Percentiles rank a stretch among this genome's conserved stretches.
These are phyloP conservation scores for Mercenaria mercenaria DNA, from an alignment of 1,140 invertebrate genomes.

Conservation along the genomic window DNA sequence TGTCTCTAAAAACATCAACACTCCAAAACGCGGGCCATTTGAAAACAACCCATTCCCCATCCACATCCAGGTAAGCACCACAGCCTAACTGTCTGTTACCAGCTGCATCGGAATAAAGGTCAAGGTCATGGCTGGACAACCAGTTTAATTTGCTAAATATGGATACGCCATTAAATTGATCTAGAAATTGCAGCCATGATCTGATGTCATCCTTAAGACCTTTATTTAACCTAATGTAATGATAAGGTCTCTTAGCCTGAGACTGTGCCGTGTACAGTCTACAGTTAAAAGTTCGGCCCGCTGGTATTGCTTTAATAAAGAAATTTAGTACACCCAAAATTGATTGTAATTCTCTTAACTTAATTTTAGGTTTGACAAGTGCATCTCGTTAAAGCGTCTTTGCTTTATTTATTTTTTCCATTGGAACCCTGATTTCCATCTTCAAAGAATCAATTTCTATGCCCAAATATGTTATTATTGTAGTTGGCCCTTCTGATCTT, in stretches of 20 bases:
- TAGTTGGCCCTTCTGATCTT: not conserved
- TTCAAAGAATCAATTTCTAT: not conserved
- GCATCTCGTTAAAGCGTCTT: not conserved
- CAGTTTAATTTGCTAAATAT: not conserved
- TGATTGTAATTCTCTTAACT: not conserved
- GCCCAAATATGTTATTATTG: not conserved
- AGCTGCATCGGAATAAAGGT: not conserved
- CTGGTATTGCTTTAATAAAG: not conserved
- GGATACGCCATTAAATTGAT: not conserved
- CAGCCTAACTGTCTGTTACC: not conserved
- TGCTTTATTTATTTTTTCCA: not conserved
- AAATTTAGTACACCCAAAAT: not conserved
- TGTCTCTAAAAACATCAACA: too few relatives aligned
- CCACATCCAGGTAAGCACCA: slow-evolving; percentile 45
- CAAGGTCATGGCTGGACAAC: not conserved
- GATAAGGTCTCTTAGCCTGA: not conserved
- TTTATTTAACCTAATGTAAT: not conserved
- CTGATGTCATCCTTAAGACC: not conserved
- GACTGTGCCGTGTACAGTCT: not conserved
- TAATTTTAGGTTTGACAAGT: not conserved
- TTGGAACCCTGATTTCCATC: not conserved
- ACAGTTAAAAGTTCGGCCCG: not conserved
- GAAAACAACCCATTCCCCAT: not conserved
- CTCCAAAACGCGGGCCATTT: too few relatives aligned
- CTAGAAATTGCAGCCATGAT: not conserved